Base-by-base conservation (phyloP, 2,113 vertebrate genomes). In the Hippocampus mohnikei region DNA sequence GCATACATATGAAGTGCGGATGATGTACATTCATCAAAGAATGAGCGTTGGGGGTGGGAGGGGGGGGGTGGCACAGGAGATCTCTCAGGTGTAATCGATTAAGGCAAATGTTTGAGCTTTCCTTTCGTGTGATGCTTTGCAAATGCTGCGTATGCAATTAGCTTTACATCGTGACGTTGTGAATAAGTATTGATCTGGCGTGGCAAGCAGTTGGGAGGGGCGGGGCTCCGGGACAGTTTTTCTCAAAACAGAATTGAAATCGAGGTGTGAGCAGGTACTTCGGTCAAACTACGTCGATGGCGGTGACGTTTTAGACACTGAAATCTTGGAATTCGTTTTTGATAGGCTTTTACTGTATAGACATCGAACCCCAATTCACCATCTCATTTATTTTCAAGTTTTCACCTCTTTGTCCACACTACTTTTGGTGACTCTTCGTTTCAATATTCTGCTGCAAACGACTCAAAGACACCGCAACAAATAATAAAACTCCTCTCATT, bases 151-250 rank as follows among this genome's bases (percentile, higher is more conserved):
- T 74, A 25, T 82, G 76, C 76, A 66, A 84, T 82, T 78, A 66
- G 69, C 72, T 78, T 86, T 77, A 77, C 74, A 77, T 52, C 74
- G 88, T 72, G 56, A 27, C 70, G 70, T 50, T 66, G 66, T 72
- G 78, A 73, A 82, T 80, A 73, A 68, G 82, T 80, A 85, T 77
- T 80, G 78, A 88, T 88, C 86, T 60, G 25, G 68, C 33, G 65
- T 72, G 72, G 78, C 72, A 69, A 25, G 55, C 2, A 12, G n/a
- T n/a, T 9, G 9, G 23, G 55, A 13, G 73, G 40, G 64, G 44
- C 60, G 72, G 33, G 33, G 33, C 33, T 37, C 33, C 6, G 33
- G 33, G 33, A 37, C 33, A 1, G 33, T 37, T 37, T 37, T 37
- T 6, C 33, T 37, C 5, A 37, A 56, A 56, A 23, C 21, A 6